phyloP scores from a whole-genome alignment of 2,888 invertebrate species.

The Drosophila colorata region DNA sequence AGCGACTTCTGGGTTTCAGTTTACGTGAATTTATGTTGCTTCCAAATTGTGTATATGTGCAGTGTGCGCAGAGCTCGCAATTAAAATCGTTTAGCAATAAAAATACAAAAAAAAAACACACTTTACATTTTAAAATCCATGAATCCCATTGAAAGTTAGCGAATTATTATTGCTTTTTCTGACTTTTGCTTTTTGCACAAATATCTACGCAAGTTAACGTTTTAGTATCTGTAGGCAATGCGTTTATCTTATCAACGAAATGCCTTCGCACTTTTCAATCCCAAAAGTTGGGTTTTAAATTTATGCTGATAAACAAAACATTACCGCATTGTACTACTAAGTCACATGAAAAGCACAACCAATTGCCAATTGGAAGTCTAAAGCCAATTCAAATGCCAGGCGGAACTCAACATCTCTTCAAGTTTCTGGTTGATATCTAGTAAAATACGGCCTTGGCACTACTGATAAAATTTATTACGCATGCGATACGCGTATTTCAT shows the following conservation, averaged over 20 bases:
- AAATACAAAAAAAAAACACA: conserved; percentile 47
- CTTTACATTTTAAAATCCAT: conserved; percentile 52
- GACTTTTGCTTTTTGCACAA: neutral
- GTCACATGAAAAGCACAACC: neutral
- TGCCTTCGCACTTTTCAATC: neutral
- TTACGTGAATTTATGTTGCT: conserved; percentile 76
- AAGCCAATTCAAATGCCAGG: conserved; percentile 40
- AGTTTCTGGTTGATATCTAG: conserved; percentile 8
- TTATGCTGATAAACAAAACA: conserved; percentile 43
- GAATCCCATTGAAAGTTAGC: conserved; percentile 27
- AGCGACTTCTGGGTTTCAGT: conserved; percentile 78
- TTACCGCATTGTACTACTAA: conserved; percentile 35
- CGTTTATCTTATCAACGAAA: conserved; percentile 5
- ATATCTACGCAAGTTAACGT: neutral
- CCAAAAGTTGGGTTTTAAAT: conserved; percentile 23
- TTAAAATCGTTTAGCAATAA: conserved; percentile 75
- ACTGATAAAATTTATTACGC: conserved; percentile 77
- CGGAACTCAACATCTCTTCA: neutral
- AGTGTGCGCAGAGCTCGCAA: conserved; percentile 46
- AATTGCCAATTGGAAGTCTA: conserved; percentile 41
- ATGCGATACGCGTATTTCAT: conserved; percentile 79
- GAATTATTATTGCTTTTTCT: conserved; percentile 1
- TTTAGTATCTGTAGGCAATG: neutral
- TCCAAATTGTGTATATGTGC: conserved; percentile 60
- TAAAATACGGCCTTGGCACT: conserved; percentile 6